Percentiles rank a stretch among this genome's conserved stretches.
Evolutionary conservation across 2,888 invertebrate species (phyloP).

Genomic region (Sarcophaga subvicina): DNA sequence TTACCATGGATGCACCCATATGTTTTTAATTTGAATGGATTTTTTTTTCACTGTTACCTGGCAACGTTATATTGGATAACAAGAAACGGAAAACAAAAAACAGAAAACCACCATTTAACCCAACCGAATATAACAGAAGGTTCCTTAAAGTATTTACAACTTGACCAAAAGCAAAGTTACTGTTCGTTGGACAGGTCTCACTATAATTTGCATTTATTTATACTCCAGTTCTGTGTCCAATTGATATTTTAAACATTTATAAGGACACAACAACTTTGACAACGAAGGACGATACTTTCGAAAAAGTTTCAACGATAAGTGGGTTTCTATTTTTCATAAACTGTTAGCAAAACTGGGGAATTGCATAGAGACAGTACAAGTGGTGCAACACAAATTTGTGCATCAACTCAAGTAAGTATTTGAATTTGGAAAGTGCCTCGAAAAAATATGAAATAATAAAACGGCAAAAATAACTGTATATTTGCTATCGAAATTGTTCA

Average conservation of each 20-base stretch:
- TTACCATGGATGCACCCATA: slow-evolving; percentile 27
- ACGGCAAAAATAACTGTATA: not conserved
- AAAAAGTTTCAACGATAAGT: slow-evolving; percentile 42
- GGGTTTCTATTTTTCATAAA: not conserved
- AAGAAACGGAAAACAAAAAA: slow-evolving; percentile 35
- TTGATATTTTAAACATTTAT: slow-evolving; percentile 41
- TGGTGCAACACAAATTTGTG: slow-evolving; percentile 82
- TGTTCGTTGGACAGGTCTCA: slow-evolving; percentile 14
- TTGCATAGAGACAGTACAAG: slow-evolving; percentile 85
- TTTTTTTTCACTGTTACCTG: slow-evolving; percentile 51
- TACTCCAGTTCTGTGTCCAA: not conserved
- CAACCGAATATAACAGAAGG: not conserved
- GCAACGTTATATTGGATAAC: slow-evolving; percentile 52
- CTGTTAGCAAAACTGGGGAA: slow-evolving; percentile 83
- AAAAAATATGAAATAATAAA: slow-evolving; percentile 6
- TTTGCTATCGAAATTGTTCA: not conserved
- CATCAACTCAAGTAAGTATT: slow-evolving; percentile 80
- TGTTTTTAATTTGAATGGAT: not conserved
- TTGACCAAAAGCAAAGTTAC: slow-evolving; percentile 39
- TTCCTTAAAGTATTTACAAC: slow-evolving; percentile 36
- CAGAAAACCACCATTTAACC: not conserved
- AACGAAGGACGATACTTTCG: slow-evolving; percentile 40
- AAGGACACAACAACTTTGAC: slow-evolving; percentile 35
- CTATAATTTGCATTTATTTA: not conserved
- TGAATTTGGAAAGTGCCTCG: not conserved